These are phyloP conservation scores for Cydia strobilella DNA, from an alignment of 1,140 invertebrate species.

Conservation along the genomic window DNA sequence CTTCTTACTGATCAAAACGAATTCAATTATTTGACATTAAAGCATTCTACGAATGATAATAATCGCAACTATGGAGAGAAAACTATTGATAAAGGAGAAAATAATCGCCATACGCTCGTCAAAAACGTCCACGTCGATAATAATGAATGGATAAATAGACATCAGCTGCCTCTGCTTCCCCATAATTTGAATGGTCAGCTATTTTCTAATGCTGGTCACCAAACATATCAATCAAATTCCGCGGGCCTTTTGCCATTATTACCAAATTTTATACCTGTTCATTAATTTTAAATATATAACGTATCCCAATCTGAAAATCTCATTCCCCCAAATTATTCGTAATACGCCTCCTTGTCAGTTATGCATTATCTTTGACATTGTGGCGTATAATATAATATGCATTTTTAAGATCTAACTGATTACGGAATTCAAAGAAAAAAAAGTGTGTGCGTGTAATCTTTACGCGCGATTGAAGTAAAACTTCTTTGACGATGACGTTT, in stretches of 20 bases:
- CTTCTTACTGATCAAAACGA: neutral
- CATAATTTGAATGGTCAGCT: neutral
- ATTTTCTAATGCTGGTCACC: neutral
- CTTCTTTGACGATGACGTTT: too few species aligned
- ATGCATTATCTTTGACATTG: too few species aligned
- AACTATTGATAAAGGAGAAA: neutral
- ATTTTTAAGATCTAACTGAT: too few species aligned
- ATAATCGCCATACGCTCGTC: neutral
- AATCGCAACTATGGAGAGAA: neutral
- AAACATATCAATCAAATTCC: neutral
- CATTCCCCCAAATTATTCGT: too few species aligned
- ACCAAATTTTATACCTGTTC: neutral
- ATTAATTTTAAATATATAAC: neutral
- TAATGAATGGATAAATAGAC: neutral
- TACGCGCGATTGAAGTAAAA: too few species aligned
- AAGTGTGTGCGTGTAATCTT: too few species aligned
- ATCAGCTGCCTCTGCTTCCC: neutral
- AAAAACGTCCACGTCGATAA: neutral
- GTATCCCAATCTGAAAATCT: neutral
- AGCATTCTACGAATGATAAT: neutral
- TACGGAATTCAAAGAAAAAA: too few species aligned
- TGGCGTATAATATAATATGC: too few species aligned
- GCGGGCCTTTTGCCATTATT: neutral
- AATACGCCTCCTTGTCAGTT: too few species aligned
- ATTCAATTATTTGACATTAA: neutral